These are phyloP conservation scores for Melozone crissalis DNA, from an alignment of 2,113 vertebrate species.

Conservation along the genomic window DNA sequence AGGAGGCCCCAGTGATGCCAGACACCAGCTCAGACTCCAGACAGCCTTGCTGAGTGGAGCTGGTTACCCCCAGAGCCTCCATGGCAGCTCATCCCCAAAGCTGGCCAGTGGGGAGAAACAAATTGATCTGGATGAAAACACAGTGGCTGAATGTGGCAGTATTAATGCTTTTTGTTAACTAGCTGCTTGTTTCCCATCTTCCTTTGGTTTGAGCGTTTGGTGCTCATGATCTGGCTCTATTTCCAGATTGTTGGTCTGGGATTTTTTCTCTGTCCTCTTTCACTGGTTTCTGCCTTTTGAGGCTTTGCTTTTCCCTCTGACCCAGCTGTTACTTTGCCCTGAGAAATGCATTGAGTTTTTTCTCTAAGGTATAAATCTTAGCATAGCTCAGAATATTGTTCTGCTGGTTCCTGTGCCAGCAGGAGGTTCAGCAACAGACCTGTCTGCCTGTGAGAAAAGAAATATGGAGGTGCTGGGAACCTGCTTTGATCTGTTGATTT, in stretches of 20 bases:
- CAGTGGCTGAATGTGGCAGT: background rate
- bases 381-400: background rate
- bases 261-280: background rate
- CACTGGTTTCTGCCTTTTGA: background rate
- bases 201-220: background rate
- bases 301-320: background rate
- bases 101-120: background rate
- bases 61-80: background rate
- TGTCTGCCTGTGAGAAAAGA: background rate
- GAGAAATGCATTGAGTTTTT: background rate
- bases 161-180: background rate
- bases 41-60: background rate
- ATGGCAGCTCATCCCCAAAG: background rate
- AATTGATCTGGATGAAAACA: background rate
- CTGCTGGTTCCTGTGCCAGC: background rate
- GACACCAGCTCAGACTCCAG: background rate
- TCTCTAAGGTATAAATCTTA: background rate
- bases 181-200: background rate
- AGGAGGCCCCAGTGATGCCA: background rate
- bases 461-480: background rate
- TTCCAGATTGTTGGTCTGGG: background rate
- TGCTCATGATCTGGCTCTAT: background rate
- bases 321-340: background rate
- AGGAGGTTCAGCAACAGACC: background rate
- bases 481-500: background rate